Conservation (phyloP, 2,113 vertebrate species). For the Craseonycteris thonglongyai region DNA sequence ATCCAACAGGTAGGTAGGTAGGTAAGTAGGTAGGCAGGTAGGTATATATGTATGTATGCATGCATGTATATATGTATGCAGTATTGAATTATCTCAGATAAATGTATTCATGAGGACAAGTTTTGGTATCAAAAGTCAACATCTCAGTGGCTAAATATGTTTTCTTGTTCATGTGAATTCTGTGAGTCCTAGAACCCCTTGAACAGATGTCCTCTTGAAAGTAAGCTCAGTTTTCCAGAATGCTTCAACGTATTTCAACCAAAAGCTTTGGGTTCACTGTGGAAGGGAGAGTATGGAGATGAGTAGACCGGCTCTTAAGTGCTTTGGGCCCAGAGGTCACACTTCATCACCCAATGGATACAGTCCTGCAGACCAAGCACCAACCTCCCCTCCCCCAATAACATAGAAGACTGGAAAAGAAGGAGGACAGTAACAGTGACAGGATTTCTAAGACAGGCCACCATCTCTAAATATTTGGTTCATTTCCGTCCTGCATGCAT, state of each 20-base stretch:
- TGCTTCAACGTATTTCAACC: background rate
- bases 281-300: background rate
- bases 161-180: background rate
- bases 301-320: accelerated
- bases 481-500: background rate
- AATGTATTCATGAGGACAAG: background rate
- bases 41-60: background rate
- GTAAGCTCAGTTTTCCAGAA: background rate
- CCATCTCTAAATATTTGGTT: background rate
- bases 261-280: background rate
- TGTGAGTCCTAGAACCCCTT: background rate
- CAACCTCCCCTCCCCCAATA: background rate
- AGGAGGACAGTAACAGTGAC: background rate
- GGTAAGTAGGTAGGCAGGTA: no score
- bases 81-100: background rate
- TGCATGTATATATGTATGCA: background rate
- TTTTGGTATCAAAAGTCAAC: background rate
- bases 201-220: background rate
- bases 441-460: background rate
- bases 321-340: background rate
- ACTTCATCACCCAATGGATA: background rate
- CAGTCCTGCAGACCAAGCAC: no score
- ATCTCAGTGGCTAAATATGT: background rate
- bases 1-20: background rate
- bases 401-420: background rate